These are phyloP conservation scores for Junco hyemalis DNA, from an alignment of 2,113 vertebrate genomes.

Conservation along the genomic window DNA sequence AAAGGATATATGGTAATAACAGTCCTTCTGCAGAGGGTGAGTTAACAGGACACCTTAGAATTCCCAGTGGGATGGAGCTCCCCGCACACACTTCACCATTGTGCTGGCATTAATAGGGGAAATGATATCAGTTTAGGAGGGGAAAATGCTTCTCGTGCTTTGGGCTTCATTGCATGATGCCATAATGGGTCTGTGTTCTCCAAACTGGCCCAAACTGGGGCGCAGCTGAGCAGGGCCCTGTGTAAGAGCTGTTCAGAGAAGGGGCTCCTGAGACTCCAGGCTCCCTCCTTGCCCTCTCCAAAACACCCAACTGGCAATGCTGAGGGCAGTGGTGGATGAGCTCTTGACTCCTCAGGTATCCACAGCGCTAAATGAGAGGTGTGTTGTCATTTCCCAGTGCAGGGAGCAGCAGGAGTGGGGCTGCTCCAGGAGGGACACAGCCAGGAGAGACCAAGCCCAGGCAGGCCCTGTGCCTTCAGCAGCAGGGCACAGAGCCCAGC, in stretches of 20 bases:
- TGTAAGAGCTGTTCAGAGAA: background rate
- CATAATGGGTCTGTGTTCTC: background rate
- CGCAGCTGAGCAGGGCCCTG: background rate
- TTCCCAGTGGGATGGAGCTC: background rate
- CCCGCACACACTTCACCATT: background rate
- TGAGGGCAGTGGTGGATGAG: background rate
- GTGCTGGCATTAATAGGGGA: background rate
- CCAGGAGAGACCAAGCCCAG: background rate
- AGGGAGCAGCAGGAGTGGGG: background rate
- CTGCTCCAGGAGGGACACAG: background rate
- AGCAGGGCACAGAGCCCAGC: background rate
- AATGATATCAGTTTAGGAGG: background rate
- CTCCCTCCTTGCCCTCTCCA: background rate
- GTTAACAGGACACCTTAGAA: background rate
- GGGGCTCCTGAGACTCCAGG: accelerated
- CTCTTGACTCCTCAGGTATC: background rate
- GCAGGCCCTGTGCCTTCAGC: background rate
- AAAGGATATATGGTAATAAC: background rate
- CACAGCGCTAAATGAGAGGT: background rate
- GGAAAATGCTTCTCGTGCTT: background rate
- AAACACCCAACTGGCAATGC: accelerated
- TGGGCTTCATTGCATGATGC: background rate
- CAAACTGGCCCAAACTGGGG: background rate
- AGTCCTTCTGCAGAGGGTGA: background rate
- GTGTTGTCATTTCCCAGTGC: background rate